Evolutionary conservation across 2,113 vertebrate genomes (phyloP).

Genomic region (Triplophysa tibetana): DNA sequence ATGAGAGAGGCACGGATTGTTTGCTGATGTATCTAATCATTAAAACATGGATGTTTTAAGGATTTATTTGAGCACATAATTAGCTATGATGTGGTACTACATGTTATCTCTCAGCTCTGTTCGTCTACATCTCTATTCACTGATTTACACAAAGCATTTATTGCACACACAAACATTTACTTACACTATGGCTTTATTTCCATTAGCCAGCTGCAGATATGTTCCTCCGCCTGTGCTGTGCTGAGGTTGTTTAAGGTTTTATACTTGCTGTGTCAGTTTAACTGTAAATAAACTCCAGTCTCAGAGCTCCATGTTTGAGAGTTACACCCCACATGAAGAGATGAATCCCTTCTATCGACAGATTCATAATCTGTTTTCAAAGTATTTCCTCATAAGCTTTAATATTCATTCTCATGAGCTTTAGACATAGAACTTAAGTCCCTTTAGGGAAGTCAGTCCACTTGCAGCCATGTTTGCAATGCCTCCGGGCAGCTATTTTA

Average conservation of each 20-base stretch:
- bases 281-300: conserved; percentile 37
- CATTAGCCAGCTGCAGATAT: conserved; percentile 28
- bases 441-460: no score
- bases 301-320: not conserved
- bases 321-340: not conserved
- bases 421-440: not conserved
- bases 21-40: conserved; percentile 5
- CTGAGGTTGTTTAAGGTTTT: conserved; percentile 37
- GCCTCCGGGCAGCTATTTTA: no score
- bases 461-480: no score
- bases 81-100: not conserved
- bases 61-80: conserved; percentile 34
- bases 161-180: conserved; percentile 15
- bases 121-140: conserved; percentile 18
- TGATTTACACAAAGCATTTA: conserved; percentile 34
- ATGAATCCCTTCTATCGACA: not conserved
- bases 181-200: not conserved
- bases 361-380: conserved; percentile 6
- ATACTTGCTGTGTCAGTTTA: conserved; percentile 20
- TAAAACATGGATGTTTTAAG: conserved; percentile 24
- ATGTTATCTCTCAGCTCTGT: conserved; percentile 32
- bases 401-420: not conserved
- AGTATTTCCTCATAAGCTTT: conserved; percentile 3
- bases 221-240: conserved; percentile 8
- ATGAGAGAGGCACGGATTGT: not conserved